phyloP scores from a whole-genome alignment of 2,113 vertebrate genomes.

The Cyprinodon variegatus region DNA sequence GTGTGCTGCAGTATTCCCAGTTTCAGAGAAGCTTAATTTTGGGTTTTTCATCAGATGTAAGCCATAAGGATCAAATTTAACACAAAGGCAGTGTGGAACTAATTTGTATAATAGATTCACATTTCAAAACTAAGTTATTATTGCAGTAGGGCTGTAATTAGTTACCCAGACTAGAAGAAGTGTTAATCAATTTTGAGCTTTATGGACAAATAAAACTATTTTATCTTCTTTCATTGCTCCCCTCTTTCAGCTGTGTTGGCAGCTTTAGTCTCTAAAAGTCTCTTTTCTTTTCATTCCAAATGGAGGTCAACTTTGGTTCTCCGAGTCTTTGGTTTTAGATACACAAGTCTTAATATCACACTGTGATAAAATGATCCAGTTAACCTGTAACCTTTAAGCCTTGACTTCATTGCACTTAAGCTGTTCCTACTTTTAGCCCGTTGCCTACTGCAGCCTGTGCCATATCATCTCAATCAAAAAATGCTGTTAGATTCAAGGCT shows the following conservation, averaged over 20 bases:
- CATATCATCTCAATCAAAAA: conserved; percentile 74
- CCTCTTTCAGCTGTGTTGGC: conserved; percentile 76
- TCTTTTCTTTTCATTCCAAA: conserved; percentile 73
- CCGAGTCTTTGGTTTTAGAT: conserved; percentile 63
- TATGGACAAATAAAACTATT: conserved; percentile 79
- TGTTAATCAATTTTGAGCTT: conserved; percentile 52
- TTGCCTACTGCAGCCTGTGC: conserved; percentile 66
- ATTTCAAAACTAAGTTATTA: neutral
- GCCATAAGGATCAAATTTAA: neutral
- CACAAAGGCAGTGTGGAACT: neutral
- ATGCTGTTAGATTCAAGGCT: conserved; percentile 75
- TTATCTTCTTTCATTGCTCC: conserved; percentile 82
- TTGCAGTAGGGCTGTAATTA: conserved; percentile 25
- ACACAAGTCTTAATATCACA: conserved; percentile 59
- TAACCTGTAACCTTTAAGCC: conserved; percentile 59
- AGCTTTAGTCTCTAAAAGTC: conserved; percentile 63
- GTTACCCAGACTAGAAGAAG: conserved; percentile 70
- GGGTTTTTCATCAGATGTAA: neutral
- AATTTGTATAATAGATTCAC: neutral
- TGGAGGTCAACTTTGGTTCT: conserved; percentile 71
- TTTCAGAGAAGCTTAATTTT: neutral
- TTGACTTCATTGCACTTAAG: conserved; percentile 66
- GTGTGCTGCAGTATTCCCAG: neutral
- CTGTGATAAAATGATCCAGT: conserved; percentile 60
- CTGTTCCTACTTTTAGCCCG: conserved; percentile 48